Evolutionary conservation across 2,113 vertebrate species (phyloP).

Genomic region (Coptodon rendalli): DNA sequence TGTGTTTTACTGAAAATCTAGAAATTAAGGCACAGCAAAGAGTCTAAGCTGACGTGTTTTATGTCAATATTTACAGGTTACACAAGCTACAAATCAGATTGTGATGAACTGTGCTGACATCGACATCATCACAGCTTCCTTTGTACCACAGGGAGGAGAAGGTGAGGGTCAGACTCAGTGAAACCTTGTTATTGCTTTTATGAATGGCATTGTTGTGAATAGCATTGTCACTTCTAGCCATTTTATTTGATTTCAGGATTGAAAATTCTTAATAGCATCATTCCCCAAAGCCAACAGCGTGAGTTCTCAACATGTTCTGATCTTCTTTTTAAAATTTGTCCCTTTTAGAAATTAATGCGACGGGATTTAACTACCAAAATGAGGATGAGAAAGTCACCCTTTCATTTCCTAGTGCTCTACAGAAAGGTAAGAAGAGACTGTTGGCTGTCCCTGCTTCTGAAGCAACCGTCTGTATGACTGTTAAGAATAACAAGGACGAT

Average conservation of each 20-base stretch:
- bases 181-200: neutral
- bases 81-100: constrained; percentile 93
- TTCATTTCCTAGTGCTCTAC: constrained; percentile 90
- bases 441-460: neutral
- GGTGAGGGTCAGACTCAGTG: constrained; percentile 68
- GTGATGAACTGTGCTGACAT: constrained; percentile 99
- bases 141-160: constrained; percentile 87
- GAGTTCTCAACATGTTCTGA: neutral
- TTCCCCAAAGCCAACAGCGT: neutral
- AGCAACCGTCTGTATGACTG: neutral
- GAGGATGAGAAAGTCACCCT: constrained; percentile 99
- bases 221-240: too few species aligned
- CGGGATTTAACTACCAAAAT: constrained; percentile 98
- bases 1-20: neutral
- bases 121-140: constrained; percentile 98
- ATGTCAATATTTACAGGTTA: constrained; percentile 79
- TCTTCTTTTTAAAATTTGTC: neutral
- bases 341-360: constrained; percentile 88
- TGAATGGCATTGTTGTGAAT: neutral
- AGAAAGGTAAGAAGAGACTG: constrained; percentile 77
- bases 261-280: neutral
- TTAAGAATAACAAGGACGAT: neutral
- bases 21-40: neutral
- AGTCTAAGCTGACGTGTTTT: neutral
- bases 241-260: neutral